phyloP scores from a whole-genome alignment of 2,888 invertebrate species.

The Cheilosia variabilis region DNA sequence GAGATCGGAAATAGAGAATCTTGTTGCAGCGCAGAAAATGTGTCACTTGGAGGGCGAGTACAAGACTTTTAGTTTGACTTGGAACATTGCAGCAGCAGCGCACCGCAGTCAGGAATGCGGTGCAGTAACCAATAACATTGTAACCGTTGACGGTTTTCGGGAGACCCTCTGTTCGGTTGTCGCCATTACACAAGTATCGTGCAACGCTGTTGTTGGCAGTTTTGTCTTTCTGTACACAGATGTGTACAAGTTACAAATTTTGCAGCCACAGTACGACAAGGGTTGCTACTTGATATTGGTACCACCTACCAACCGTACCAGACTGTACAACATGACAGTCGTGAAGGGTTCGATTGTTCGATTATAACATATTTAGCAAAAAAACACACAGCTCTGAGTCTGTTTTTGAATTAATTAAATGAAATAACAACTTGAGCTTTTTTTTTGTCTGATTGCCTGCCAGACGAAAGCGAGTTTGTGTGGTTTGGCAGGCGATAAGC shows the following conservation, averaged over 20 bases:
- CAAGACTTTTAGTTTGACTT: slow-evolving; percentile 73
- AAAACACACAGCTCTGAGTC: slow-evolving; percentile 1
- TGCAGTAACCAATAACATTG: slow-evolving; percentile 48
- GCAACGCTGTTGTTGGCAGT: slow-evolving; percentile 59
- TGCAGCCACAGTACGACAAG: slow-evolving; percentile 53
- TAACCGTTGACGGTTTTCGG: slow-evolving; percentile 46
- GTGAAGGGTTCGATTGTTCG: slow-evolving; percentile 75
- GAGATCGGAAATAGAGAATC: slow-evolving; percentile 75
- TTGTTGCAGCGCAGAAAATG: slow-evolving; percentile 68
- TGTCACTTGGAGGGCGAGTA: slow-evolving; percentile 75
- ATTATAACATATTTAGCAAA: slow-evolving; percentile 65
- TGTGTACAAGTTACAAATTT: slow-evolving; percentile 63
- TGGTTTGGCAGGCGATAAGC: no score
- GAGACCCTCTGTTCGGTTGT: slow-evolving; percentile 36
- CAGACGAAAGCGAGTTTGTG: no score
- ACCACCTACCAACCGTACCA: slow-evolving; percentile 2
- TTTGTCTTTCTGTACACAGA: slow-evolving; percentile 25
- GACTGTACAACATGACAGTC: slow-evolving; percentile 68
- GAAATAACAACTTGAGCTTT: slow-evolving; percentile 35
- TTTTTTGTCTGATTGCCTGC: background rate
- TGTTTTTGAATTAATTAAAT: slow-evolving; percentile 68
- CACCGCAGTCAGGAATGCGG: slow-evolving; percentile 47
- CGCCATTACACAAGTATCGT: slow-evolving; percentile 71
- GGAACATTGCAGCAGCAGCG: slow-evolving; percentile 31
- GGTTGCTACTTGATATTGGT: slow-evolving; percentile 47